These are phyloP conservation scores for Hydrozoanthus tunicans DNA, from an alignment of 64 coral and sea anemone species.

Conservation along the genomic window DNA sequence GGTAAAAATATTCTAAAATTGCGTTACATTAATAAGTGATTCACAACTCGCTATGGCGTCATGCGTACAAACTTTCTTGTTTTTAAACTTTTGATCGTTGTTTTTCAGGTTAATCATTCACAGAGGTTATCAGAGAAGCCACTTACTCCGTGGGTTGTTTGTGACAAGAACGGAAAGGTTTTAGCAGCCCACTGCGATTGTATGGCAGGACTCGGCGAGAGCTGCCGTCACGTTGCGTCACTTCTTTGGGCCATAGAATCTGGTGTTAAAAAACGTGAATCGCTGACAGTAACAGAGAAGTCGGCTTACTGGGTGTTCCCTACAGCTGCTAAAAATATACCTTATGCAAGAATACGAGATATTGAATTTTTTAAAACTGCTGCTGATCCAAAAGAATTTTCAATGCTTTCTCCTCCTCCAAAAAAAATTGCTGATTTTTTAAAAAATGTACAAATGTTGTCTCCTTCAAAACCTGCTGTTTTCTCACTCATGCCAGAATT, in stretches of 20 bases:
- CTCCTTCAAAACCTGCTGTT: constrained; percentile 37
- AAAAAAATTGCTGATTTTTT: constrained; percentile 15
- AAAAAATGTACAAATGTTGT: constrained; percentile 36
- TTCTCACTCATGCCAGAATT: constrained; percentile 29
- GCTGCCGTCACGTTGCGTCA: constrained; percentile 31
- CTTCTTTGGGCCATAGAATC: constrained; percentile 54
- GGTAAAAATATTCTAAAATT: constrained; percentile 5
- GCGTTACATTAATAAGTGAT: background rate
- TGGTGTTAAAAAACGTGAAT: constrained; percentile 57
- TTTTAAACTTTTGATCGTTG: constrained; percentile 7
- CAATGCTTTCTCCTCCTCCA: constrained; percentile 14
- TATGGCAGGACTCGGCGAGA: constrained; percentile 33
- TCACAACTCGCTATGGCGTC: constrained; percentile 13
- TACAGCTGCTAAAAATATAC: constrained; percentile 21
- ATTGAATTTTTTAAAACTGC: constrained; percentile 25
- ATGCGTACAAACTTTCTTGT: background rate
- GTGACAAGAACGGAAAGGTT: constrained; percentile 43
- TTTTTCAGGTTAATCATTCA: constrained; percentile 59
- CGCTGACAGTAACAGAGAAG: constrained; percentile 60
- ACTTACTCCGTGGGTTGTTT: constrained; percentile 54
- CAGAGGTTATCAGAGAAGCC: constrained; percentile 48
- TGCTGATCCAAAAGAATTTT: constrained; percentile 5
- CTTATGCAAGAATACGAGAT: constrained; percentile 23
- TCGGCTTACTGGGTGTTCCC: constrained; percentile 66
- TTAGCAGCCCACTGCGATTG: constrained; percentile 43